Percentiles rank a stretch among this genome's conserved stretches.
phyloP scores from a whole-genome alignment of 2,888 invertebrate species.

The Heliconius hortense region DNA sequence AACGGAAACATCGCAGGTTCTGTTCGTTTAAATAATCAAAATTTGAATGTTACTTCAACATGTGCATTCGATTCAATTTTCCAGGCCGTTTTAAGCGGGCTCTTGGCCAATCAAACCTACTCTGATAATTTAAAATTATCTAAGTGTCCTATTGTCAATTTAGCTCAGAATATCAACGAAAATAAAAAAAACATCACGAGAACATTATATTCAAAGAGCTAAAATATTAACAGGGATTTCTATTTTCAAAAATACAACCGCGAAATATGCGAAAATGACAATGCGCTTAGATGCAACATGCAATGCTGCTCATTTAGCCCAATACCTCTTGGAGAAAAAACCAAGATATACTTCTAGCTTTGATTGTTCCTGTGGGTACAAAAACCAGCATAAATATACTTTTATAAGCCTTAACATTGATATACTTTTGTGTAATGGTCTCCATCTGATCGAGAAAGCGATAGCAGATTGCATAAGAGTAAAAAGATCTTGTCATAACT shows the following conservation, averaged over 20 bases:
- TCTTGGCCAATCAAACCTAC: conserved; percentile 3
- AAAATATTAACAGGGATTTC: conserved; percentile 4
- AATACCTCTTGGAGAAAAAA: neutral
- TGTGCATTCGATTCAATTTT: conserved; percentile 19
- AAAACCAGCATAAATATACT: neutral
- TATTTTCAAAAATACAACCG: neutral
- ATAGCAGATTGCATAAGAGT: neutral
- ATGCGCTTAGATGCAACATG: conserved; percentile 1
- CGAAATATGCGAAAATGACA: neutral
- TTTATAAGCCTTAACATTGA: neutral
- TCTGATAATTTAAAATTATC: conserved; percentile 11
- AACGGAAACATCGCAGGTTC: conserved; percentile 18
- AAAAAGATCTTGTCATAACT: neutral
- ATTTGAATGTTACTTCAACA: conserved; percentile 17
- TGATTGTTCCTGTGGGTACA: conserved; percentile 6
- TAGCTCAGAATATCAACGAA: neutral
- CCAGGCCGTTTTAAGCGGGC: conserved; percentile 3
- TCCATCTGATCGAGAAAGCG: conserved; percentile 1
- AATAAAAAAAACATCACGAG: conserved; percentile 8
- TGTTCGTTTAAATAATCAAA: conserved; percentile 4
- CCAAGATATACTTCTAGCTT: neutral
- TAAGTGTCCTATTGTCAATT: neutral
- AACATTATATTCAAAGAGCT: conserved; percentile 7
- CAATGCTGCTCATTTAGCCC: conserved; percentile 8
- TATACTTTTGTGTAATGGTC: neutral